phyloP scores from a whole-genome alignment of 2,888 invertebrate species.

The Limnephilus auricula region DNA sequence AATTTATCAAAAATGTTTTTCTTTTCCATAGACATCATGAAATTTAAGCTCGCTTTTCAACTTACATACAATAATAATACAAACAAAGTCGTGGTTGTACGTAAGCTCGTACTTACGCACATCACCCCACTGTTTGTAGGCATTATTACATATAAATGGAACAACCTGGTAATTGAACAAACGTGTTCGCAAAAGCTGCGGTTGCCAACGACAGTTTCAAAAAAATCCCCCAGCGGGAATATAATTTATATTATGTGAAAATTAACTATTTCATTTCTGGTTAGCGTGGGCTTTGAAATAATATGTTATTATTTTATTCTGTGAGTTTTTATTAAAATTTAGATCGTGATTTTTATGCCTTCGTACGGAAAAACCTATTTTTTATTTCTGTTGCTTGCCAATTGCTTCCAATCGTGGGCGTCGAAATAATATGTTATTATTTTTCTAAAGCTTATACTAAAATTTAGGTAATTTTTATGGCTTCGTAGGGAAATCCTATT shows the following conservation, averaged over 20 bases:
- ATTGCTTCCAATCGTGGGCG: too few relatives aligned
- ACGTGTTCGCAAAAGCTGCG: constrained; percentile 2
- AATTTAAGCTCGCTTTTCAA: constrained; percentile 2
- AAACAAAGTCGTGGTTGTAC: background rate
- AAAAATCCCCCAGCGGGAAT: background rate
- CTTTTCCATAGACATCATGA: background rate
- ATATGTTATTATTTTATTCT: background rate
- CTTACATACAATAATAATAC: background rate
- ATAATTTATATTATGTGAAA: background rate
- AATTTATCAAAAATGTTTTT: background rate
- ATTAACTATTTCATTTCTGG: background rate
- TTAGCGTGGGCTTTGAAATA: background rate
- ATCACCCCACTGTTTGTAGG: background rate
- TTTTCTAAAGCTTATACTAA: background rate
- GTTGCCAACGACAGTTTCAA: background rate
- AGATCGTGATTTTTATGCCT: too few relatives aligned
- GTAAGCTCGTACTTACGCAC: background rate
- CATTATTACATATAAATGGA: background rate
- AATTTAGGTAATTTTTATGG: too few relatives aligned
- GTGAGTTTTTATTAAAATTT: too few relatives aligned
- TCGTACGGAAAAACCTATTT: too few relatives aligned
- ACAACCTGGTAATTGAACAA: constrained; percentile 2
- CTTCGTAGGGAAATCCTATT: too few relatives aligned
- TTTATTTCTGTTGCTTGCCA: too few relatives aligned
- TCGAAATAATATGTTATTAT: background rate